phyloP scores from a whole-genome alignment of 2,888 invertebrate species.

The Hedychridium roseum region DNA sequence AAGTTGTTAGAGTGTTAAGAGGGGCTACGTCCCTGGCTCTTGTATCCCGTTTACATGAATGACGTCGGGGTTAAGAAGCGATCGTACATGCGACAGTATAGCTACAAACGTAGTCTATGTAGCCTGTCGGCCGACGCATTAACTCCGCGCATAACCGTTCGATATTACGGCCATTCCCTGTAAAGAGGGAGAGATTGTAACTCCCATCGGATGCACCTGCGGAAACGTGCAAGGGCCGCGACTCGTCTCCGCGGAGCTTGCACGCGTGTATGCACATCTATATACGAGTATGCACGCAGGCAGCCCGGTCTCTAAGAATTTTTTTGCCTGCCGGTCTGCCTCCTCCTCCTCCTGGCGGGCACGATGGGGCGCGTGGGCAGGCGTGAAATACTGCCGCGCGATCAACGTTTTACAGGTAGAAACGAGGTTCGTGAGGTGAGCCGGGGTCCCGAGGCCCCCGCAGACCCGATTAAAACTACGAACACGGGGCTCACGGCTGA shows the following conservation, averaged over 20 bases:
- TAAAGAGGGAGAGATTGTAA: slow-evolving; percentile 18
- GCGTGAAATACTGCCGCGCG: slow-evolving; percentile 52
- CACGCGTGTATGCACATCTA: too few species aligned
- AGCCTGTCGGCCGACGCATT: slow-evolving; percentile 41
- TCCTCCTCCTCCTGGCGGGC: slow-evolving; percentile 11
- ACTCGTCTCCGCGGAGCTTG: too few species aligned
- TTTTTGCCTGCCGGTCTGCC: not conserved
- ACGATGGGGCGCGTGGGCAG: slow-evolving; percentile 49
- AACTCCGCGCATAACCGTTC: slow-evolving; percentile 47
- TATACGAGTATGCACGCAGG: too few species aligned
- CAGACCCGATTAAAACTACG: slow-evolving; percentile 46
- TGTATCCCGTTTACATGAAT: slow-evolving; percentile 30
- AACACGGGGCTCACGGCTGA: slow-evolving; percentile 42
- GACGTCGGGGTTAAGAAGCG: too few species aligned
- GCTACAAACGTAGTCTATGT: slow-evolving; percentile 42
- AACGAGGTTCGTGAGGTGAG: slow-evolving; percentile 29
- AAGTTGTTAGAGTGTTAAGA: too few species aligned
- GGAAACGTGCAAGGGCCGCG: slow-evolving; percentile 22
- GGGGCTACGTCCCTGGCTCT: too few species aligned
- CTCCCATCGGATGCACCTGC: slow-evolving; percentile 40
- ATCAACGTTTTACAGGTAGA: slow-evolving; percentile 42
- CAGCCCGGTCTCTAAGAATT: too few species aligned
- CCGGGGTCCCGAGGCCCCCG: slow-evolving; percentile 36
- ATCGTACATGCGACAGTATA: slow-evolving; percentile 44
- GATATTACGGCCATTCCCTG: slow-evolving; percentile 46